Base-by-base conservation (phyloP, 2,888 invertebrate genomes). In the Margaritifera margaritifera region DNA sequence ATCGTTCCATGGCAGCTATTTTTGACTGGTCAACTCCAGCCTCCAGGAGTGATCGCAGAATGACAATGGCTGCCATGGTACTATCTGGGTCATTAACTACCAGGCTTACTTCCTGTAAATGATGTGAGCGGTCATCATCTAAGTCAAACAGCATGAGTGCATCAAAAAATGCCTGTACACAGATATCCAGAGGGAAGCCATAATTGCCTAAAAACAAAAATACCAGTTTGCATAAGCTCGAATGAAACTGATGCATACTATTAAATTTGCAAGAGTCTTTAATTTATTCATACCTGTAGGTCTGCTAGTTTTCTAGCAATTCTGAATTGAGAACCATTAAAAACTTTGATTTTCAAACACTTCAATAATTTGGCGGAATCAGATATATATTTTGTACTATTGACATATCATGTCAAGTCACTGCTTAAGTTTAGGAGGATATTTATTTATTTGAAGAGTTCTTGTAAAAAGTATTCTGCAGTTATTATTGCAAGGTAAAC, bases 121-220 rank as follows among this genome's bases (percentile, higher is more conserved):
- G 77, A 8, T 25, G 58, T 27, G 62, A 53, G 6, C 58, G 27
- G 18, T 67, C 31, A 25, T 59, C 57, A 11, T 63, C 62, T 11
- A 55, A 61, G n/a, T 54, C 53, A 15, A 74, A 72, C 61, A 80
- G 52, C 11, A 78, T 60, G 2, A 80, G 18, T 3, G 79, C 77
- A 65, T 80, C 80, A 59, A 71, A 77, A 60, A 80, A 78, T 3
- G 80, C 77, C 56, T 77, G 77, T 4, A 80, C 68, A 69, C 79
- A 78, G 15, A 71, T 72, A 62, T 80, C 80, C 56, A 80, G 68
- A 1, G 80, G 80, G 51, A 75, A 78, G 15, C 79, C 80, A 58
- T 66, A 74, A 15, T 70, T 52, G 61, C 80, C 80, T 80, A 22
- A 4, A 66, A 71, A 24, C n/a, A 22, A 24, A 55, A 55, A 20